Conservation (phyloP, 2,113 vertebrate species). For the Crotalus tigris region DNA sequence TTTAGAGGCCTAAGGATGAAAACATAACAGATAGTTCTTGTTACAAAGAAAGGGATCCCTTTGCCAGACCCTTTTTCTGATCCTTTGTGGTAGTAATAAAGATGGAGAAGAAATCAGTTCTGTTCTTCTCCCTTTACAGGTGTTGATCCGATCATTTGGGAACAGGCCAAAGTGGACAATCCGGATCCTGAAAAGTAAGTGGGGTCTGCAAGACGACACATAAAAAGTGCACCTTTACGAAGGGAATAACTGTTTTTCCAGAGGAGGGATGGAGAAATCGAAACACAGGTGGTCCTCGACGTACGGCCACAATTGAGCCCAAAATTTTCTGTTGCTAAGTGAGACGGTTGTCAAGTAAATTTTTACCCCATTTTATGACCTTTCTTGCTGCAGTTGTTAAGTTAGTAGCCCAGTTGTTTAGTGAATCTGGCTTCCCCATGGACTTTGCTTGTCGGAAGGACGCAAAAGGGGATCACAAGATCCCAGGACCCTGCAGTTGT, state of each 20-base stretch:
- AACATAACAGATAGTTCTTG: background rate
- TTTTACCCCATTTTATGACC: no score
- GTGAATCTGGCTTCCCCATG: no score
- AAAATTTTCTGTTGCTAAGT: no score
- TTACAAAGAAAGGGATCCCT: background rate
- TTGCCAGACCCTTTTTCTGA: background rate
- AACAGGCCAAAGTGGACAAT: slow-evolving; percentile 97
- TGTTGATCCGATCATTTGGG: slow-evolving; percentile 98
- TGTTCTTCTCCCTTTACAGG: slow-evolving; percentile 67
- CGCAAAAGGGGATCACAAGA: no score
- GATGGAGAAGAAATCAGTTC: background rate
- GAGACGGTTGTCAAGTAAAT: no score
- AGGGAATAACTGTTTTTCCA: background rate
- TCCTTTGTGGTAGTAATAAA: background rate
- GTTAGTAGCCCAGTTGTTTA: no score
- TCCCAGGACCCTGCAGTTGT: no score
- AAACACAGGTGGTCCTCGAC: no score
- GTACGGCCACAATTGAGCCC: no score
- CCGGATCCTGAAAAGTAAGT: slow-evolving; percentile 95
- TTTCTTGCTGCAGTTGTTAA: no score
- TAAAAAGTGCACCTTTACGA: background rate
- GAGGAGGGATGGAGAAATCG: background rate
- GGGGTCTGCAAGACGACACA: background rate
- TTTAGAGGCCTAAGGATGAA: background rate
- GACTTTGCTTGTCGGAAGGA: no score